phyloP scores from a whole-genome alignment of 2,113 vertebrate genomes.

The human region GRCh38 chr13:100940501-100941000 shows the following conservation, averaged over 20 bases:
- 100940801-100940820: constrained; percentile 38
- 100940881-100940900: constrained; percentile 64
- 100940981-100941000: constrained; percentile 29
- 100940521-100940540: not conserved
- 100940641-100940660: not conserved
- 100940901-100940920: constrained; percentile 60
- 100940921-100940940: not conserved
- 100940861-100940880: constrained; percentile 44
- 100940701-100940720: not conserved
- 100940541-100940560: constrained; percentile 19
- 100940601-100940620: not conserved
- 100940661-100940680: not conserved
- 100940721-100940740: not conserved
- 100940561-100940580: not conserved
- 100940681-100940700: not conserved
- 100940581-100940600: not conserved
- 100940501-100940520: not conserved
- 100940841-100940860: constrained; percentile 41
- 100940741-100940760: not conserved
- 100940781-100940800: constrained; percentile 66
- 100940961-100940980: constrained; percentile 59
- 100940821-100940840: constrained; percentile 51
- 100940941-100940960: constrained; percentile 31
- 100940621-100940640: not conserved
- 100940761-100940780: not conserved